phyloP scores from a whole-genome alignment of 1,140 invertebrate genomes.

The Platorchestia sp. region DNA sequence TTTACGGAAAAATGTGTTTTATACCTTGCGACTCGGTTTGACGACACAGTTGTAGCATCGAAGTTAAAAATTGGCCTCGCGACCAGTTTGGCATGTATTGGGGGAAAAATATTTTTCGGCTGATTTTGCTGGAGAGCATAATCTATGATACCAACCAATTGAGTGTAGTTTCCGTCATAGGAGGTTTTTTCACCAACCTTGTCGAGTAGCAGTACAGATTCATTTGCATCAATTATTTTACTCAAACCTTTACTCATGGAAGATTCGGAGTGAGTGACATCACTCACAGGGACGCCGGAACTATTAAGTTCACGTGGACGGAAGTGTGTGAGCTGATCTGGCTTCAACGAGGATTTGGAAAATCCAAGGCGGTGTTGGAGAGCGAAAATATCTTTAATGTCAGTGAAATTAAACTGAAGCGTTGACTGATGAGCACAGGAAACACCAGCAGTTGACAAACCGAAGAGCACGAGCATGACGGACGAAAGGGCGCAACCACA shows the following conservation, averaged over 20 bases:
- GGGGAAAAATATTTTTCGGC: neutral
- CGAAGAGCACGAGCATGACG: slow-evolving; percentile 4
- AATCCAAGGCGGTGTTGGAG: neutral
- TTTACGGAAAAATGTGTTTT: neutral
- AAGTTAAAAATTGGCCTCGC: slow-evolving; percentile 32
- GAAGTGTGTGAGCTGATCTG: neutral
- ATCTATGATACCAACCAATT: neutral
- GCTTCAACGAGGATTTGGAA: neutral
- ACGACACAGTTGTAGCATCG: slow-evolving; percentile 15
- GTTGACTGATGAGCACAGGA: slow-evolving; percentile 20
- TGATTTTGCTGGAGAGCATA: neutral
- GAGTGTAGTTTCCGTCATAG: neutral
- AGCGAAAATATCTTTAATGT: neutral
- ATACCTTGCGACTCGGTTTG: neutral
- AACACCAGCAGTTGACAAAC: neutral
- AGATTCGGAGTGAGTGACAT: neutral
- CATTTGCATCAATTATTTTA: neutral
- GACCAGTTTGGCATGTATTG: neutral
- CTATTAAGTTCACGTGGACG: neutral
- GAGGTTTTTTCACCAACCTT: neutral
- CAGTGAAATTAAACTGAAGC: neutral
- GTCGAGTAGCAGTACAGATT: neutral
- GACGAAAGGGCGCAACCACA: slow-evolving; percentile 37
- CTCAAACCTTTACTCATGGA: neutral
- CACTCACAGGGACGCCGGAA: neutral